Base-by-base conservation (phyloP, 2,888 invertebrate genomes). In the Patella depressa region DNA sequence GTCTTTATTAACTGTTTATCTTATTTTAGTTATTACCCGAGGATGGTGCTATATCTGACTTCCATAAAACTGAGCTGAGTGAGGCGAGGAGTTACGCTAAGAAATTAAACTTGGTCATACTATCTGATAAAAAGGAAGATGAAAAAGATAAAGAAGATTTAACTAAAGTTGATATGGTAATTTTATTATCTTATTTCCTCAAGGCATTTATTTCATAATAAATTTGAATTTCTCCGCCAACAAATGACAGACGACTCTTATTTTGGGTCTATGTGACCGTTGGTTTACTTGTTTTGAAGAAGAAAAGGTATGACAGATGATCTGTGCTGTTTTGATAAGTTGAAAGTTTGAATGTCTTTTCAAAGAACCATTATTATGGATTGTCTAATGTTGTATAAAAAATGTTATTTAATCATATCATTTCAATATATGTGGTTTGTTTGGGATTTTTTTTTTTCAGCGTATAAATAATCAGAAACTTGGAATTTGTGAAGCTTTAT, bases 401-500 rank as follows among this genome's bases (percentile, higher is more conserved):
- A 5, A 34, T 34, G 5, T 34, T 34, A 34, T 34, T 45, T 45
- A 45, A 45, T 45, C 9, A 9, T 45, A 45, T 45, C 3, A 29
- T 29, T 29, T 29, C 45, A 45, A 19, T 19, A 65, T 19, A 65
- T 71, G 2, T 11, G 15, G 72, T n/a, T 76, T 17, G 11, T 17
- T 19, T 34, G 45, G 9, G 14, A 34, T 45, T 73, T 57, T 53
- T 73, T 57, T 53, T 54, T 82, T 82, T 45, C 81, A 89, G 89
- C 85, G 87, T 79, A 81, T 81, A 7, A 88, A 89, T 80, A 99
- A 99, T 93, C 98, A 99, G 92, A 99, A 99, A 92, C 94, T 98
- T 86, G 96, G 97, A 53, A 93, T 99, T 45, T 95, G 97, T 87
- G 96, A 97, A 90, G 97, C 98, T 0, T 92, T 98, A 73, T 91